Evolutionary conservation across 2,797 vertebrate genomes (phyloP).

Genomic region (Enteromius anoplus): DNA sequence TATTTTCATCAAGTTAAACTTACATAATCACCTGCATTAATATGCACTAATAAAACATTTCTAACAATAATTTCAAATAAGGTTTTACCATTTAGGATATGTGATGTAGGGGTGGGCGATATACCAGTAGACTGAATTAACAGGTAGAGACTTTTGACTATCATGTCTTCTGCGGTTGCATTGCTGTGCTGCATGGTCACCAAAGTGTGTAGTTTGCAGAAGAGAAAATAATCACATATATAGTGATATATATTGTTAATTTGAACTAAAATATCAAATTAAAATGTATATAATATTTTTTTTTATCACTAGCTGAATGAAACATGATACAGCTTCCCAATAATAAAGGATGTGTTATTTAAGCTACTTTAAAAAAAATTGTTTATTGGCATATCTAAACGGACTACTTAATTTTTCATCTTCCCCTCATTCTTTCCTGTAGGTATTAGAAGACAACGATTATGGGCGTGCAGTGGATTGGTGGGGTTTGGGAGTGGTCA

Average conservation of each 20-base stretch:
- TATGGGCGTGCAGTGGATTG: slow-evolving; percentile 94
- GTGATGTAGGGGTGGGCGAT: no score
- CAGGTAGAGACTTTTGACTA: no score
- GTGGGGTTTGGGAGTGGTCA: slow-evolving; percentile 96
- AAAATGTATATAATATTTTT: no score
- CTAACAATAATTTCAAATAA: not conserved
- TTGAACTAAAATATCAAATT: not conserved
- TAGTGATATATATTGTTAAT: no score
- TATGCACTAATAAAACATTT: not conserved
- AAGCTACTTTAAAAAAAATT: no score
- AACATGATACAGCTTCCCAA: not conserved
- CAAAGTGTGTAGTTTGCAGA: no score
- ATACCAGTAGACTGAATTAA: no score
- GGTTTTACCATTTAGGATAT: not conserved
- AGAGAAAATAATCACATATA: no score
- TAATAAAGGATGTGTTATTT: not conserved
- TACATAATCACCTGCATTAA: no score
- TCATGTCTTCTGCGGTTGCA: no score
- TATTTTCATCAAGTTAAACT: no score
- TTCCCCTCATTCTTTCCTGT: not conserved
- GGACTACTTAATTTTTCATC: not conserved
- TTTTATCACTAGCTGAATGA: not conserved
- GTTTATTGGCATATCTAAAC: not conserved
- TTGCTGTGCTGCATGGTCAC: no score
- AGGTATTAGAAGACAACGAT: slow-evolving; percentile 96